Evolutionary conservation across 2,113 vertebrate species (phyloP).

Genomic region (Lipophrys pholis): DNA sequence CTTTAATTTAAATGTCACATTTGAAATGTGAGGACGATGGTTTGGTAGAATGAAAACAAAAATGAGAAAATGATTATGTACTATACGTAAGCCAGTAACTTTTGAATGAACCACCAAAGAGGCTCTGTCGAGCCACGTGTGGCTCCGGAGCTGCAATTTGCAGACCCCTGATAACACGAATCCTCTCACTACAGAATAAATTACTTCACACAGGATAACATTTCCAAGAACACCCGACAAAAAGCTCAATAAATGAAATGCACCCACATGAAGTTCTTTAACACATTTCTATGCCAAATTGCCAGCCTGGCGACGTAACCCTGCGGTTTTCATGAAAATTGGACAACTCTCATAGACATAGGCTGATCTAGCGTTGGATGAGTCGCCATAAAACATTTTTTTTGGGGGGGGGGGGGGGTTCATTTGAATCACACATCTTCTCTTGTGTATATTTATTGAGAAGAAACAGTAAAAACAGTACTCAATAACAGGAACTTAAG

Average conservation of each 20-base stretch:
- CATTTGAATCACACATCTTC: neutral
- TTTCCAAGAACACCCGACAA: conserved; percentile 8
- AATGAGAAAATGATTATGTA: too few relatives aligned
- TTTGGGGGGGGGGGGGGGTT: too few relatives aligned
- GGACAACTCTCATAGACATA: conserved; percentile 10
- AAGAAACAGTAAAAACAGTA: neutral
- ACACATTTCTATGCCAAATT: conserved; percentile 48
- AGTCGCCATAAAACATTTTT: conserved; percentile 8
- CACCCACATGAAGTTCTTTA: conserved; percentile 40
- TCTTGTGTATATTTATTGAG: neutral
- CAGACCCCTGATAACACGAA: neutral
- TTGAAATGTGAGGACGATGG: too few relatives aligned
- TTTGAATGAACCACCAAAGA: too few relatives aligned
- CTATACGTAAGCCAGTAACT: too few relatives aligned
- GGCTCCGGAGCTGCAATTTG: too few relatives aligned
- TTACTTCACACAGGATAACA: neutral
- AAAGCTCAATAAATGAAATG: conserved; percentile 26
- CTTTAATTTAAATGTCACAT: too few relatives aligned
- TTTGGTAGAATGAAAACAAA: too few relatives aligned
- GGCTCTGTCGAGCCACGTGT: too few relatives aligned
- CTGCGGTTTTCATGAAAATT: conserved; percentile 27
- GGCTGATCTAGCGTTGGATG: conserved; percentile 13
- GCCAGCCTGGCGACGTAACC: conserved; percentile 39
- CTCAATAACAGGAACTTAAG: neutral
- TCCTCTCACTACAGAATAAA: neutral